Evolutionary conservation across 1,140 invertebrate species (phyloP).

Genomic region (Drosophila equinoxialis): DNA sequence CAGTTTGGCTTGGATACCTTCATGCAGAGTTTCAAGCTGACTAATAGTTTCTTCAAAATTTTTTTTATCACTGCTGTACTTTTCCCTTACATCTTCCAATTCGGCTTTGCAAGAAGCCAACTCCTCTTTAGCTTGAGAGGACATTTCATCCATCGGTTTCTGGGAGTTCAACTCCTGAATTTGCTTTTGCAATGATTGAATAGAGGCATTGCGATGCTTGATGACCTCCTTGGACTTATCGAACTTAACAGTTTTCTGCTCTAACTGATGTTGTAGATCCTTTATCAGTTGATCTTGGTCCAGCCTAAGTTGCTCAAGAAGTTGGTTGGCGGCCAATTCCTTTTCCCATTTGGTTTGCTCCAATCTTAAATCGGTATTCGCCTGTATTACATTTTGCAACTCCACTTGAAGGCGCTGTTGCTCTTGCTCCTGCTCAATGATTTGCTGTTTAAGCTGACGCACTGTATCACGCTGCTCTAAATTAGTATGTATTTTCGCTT

Average conservation of each 20-base stretch:
- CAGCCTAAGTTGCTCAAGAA: not conserved
- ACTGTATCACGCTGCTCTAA: constrained; percentile 21
- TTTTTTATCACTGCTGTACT: constrained; percentile 62
- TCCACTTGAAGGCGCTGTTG: constrained; percentile 38
- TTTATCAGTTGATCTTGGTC: constrained; percentile 28
- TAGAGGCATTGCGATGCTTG: constrained; percentile 70
- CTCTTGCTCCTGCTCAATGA: constrained; percentile 43
- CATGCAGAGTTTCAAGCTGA: constrained; percentile 69
- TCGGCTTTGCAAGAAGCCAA: constrained; percentile 40
- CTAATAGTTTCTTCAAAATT: constrained; percentile 62
- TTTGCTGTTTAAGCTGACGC: constrained; percentile 35
- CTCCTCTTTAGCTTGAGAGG: constrained; percentile 29
- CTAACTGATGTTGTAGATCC: constrained; percentile 58
- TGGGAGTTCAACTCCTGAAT: constrained; percentile 44
- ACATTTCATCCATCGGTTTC: constrained; percentile 13
- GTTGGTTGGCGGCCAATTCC: not conserved
- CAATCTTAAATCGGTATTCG: constrained; percentile 47
- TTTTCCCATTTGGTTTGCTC: constrained; percentile 34
- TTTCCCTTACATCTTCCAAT: constrained; percentile 57
- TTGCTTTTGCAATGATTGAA: constrained; percentile 71
- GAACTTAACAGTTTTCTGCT: constrained; percentile 67
- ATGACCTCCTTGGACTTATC: constrained; percentile 82
- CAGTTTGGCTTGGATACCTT: constrained; percentile 86
- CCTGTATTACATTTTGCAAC: constrained; percentile 44
- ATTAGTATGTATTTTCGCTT: constrained; percentile 33